A percentile compares a stretch with the other conserved stretches of the same genome.
Evolutionary conservation across 2,797 vertebrate species (phyloP).

Genomic region (Melanotaenia parkinsoni): DNA sequence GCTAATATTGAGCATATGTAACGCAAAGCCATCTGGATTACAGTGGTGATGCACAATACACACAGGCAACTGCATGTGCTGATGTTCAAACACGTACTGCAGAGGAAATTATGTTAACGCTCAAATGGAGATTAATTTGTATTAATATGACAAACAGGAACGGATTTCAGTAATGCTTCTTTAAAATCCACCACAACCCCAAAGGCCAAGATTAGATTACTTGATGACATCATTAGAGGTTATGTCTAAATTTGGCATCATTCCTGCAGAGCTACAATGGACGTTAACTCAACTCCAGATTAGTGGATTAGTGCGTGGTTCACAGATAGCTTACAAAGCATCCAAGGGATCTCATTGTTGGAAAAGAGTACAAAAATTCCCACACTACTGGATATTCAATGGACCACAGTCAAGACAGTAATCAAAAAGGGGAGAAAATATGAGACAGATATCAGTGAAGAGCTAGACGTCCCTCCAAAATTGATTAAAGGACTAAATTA

Average conservation of each 20-base stretch:
- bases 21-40: slow-evolving; percentile 55
- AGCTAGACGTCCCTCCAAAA: too few relatives aligned
- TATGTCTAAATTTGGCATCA: slow-evolving; percentile 3
- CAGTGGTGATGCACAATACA: slow-evolving; percentile 4
- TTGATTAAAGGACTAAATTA: too few relatives aligned
- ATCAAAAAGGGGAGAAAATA: too few relatives aligned
- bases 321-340: too few relatives aligned
- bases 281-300: background rate
- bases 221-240: slow-evolving; percentile 3
- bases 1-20: slow-evolving; percentile 30
- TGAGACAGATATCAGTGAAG: too few relatives aligned
- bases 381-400: too few relatives aligned
- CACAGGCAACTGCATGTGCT: background rate
- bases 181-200: slow-evolving; percentile 7
- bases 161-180: background rate
- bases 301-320: background rate
- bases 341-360: too few relatives aligned
- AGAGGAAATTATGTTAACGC: slow-evolving; percentile 1
- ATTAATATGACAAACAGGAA: slow-evolving; percentile 10
- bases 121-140: slow-evolving; percentile 15
- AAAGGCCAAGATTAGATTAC: slow-evolving; percentile 7
- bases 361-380: too few relatives aligned
- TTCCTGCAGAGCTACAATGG: slow-evolving; percentile 3
- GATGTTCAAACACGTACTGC: background rate
- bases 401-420: too few relatives aligned